Evolutionary conservation across 1,140 invertebrate species (phyloP), one percentile per base, ranked within the genome.

Genomic region (Apocrypta bakeri): DNA sequence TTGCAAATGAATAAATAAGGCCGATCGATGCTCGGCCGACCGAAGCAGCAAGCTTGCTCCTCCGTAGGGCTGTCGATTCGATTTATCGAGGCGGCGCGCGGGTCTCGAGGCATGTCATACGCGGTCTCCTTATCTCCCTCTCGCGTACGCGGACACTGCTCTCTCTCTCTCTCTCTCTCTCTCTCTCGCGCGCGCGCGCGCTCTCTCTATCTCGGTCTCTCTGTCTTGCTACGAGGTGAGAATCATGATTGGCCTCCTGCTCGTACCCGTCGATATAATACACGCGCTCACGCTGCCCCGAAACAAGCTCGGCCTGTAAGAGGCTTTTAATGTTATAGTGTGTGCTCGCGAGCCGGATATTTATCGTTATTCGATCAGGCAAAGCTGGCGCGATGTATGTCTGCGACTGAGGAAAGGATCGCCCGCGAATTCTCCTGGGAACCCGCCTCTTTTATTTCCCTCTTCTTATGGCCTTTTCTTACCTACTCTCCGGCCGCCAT

Each of bases 1-100:
- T 89, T 88, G 87, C 88, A 90, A 90, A 91, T 91, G 90, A 91
- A 91, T 91, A 91, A 92, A 92, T 91, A 92, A 92, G 88, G 87
- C 84, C 88, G 90, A 91, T 91, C 90, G 90, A 91, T 90, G 88
- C 89, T 87, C n/a, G 86, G 85, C 64, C 77, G 82, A 14, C 37
- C 25, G 24, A 17, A 24, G 66, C 64, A 17, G 21, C 7, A 25
- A 31, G 33, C 21, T 25, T 40, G 12, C 63, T 48, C 25, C 73
- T 56, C 33, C 69, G 21, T 84, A 77, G 75, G 81, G 82, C 83
- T 24, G 81, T 64, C 68, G 72, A 82, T 66, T 66, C 79, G 74
- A 85, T 82, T 83, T 82, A 84, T 83, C 82, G 83, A 72, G 82
- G 85, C 86, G 79, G 81, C 84, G 14, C 11, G 72, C 83, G 87